Evolutionary conservation across 2,797 vertebrate genomes (phyloP).

Genomic region (Ptychobarbus kaznakovi): DNA sequence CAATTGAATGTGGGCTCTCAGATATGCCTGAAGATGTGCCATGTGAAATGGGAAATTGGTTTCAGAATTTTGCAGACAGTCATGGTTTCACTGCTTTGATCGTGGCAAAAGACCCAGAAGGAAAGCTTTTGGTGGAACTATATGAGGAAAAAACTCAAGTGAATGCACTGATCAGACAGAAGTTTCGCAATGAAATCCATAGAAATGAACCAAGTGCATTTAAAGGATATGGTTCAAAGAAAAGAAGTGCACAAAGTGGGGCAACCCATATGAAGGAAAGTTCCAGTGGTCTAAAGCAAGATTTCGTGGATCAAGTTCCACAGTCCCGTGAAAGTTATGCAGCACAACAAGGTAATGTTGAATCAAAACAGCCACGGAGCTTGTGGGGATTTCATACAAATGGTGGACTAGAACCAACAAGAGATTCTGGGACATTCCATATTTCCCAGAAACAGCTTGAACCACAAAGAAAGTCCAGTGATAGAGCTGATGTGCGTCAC

Average conservation of each 20-base stretch:
- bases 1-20: slow-evolving; percentile 86
- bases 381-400: slow-evolving; percentile 14
- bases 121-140: slow-evolving; percentile 87
- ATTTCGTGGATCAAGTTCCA: not conserved
- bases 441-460: not conserved
- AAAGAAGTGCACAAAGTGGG: slow-evolving; percentile 27
- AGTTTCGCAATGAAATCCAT: slow-evolving; percentile 67
- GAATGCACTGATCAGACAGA: slow-evolving; percentile 83
- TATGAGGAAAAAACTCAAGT: slow-evolving; percentile 83
- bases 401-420: slow-evolving; percentile 20
- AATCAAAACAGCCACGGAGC: not conserved
- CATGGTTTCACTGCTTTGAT: slow-evolving; percentile 80
- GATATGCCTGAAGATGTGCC: slow-evolving; percentile 78
- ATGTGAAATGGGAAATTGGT: slow-evolving; percentile 81
- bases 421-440: not conserved
- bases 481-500: not conserved
- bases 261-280: slow-evolving; percentile 2
- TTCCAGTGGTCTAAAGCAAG: not conserved
- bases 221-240: slow-evolving; percentile 40
- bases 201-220: slow-evolving; percentile 48
- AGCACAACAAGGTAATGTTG: not conserved
- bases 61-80: slow-evolving; percentile 79
- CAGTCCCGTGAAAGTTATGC: not conserved
- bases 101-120: slow-evolving; percentile 86
- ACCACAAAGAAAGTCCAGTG: not conserved